Evolutionary conservation across 1,140 invertebrate genomes (phyloP).

Genomic region (Cyphomyrmex costatus): DNA sequence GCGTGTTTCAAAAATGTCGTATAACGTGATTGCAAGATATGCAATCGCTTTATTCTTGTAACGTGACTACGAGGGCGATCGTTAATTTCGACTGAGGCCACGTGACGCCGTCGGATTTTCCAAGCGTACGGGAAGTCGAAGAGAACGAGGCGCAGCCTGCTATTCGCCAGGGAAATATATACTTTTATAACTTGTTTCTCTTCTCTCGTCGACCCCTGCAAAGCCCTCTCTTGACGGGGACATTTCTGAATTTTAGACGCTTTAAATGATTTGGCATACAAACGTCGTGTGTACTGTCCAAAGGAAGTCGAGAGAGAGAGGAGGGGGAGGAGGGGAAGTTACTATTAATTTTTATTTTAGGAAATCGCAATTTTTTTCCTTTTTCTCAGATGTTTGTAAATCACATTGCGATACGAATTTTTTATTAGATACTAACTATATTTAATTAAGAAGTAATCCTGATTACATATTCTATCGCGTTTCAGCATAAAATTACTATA

Average conservation of each 20-base stretch:
- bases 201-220: slow-evolving; percentile 35
- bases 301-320: slow-evolving; percentile 35
- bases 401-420: not conserved
- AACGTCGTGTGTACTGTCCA: slow-evolving; percentile 49
- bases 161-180: slow-evolving; percentile 73
- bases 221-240: slow-evolving; percentile 66
- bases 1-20: not conserved
- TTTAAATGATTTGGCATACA: slow-evolving; percentile 70
- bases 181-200: slow-evolving; percentile 71
- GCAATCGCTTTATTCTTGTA: slow-evolving; percentile 44
- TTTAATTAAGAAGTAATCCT: not conserved
- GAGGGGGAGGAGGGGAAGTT: not conserved
- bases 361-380: not conserved
- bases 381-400: not conserved
- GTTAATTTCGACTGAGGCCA: slow-evolving; percentile 50
- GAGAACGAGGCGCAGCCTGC: slow-evolving; percentile 57
- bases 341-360: slow-evolving; percentile 2
- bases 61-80: slow-evolving; percentile 40
- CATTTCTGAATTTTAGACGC: slow-evolving; percentile 74
- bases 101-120: slow-evolving; percentile 62
- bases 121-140: slow-evolving; percentile 57
- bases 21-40: slow-evolving; percentile 26
- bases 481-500: not conserved
- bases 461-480: not conserved
- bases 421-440: not conserved